phyloP scores from a whole-genome alignment of 1,140 invertebrate genomes.

The Leptinotarsa lineolata region DNA sequence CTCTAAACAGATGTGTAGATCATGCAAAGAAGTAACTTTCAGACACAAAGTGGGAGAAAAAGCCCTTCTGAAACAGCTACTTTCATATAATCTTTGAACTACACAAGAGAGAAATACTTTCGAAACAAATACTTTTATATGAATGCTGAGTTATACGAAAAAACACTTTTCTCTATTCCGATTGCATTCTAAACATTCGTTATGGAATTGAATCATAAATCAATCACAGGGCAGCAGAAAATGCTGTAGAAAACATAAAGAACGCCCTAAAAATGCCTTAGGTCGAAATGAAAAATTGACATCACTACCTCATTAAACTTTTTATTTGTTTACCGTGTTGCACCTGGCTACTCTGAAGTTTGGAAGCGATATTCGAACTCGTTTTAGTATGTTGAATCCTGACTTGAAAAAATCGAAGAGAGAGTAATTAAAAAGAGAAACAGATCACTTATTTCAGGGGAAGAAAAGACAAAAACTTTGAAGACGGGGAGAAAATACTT shows the following conservation, averaged over 20 bases:
- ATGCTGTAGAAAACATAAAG: conserved; percentile 55
- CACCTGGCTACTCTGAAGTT: conserved; percentile 37
- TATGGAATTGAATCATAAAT: too few relatives aligned
- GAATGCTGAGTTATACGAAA: too few relatives aligned
- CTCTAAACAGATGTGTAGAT: too few relatives aligned
- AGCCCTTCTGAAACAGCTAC: too few relatives aligned
- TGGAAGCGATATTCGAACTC: conserved; percentile 38
- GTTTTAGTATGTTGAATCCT: conserved; percentile 29
- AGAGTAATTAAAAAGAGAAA: conserved; percentile 6
- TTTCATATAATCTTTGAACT: too few relatives aligned
- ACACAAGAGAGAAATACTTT: too few relatives aligned
- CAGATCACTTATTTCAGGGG: conserved; percentile 8
- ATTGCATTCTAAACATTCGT: too few relatives aligned
- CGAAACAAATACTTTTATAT: too few relatives aligned
- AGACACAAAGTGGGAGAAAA: too few relatives aligned
- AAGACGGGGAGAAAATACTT: conserved; percentile 11
- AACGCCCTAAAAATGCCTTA: conserved; percentile 45
- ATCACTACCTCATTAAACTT: conserved; percentile 22
- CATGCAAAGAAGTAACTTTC: too few relatives aligned
- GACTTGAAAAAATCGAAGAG: conserved; percentile 4
- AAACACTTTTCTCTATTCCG: too few relatives aligned
- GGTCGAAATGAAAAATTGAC: conserved; percentile 16
- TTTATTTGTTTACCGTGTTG: conserved; percentile 41
- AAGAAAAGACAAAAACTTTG: conserved; percentile 6
- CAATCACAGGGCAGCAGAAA: too few relatives aligned